These are phyloP conservation scores for Nannospalax galili DNA, from an alignment of 2,113 vertebrate species.

Conservation along the genomic window DNA sequence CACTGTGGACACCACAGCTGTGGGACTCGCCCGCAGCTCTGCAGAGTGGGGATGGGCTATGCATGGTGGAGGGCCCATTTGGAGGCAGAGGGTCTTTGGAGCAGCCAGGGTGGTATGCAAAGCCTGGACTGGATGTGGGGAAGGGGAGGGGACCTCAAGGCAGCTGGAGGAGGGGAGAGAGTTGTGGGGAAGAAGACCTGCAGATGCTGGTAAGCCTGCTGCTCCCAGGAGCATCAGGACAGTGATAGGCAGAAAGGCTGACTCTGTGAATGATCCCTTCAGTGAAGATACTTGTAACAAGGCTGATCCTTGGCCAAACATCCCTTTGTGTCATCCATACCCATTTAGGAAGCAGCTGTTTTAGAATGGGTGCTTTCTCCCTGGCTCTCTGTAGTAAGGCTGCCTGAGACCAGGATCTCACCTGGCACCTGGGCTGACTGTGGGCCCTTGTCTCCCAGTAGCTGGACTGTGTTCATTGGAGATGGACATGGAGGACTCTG, in stretches of 20 bases:
- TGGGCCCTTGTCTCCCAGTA: neutral
- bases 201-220: too few species aligned
- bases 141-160: neutral
- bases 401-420: neutral
- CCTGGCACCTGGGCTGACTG: neutral
- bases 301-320: neutral
- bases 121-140: neutral
- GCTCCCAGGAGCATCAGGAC: neutral
- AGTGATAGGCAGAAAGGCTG: neutral
- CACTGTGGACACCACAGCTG: neutral
- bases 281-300: neutral
- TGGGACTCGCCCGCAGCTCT: neutral
- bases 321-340: neutral
- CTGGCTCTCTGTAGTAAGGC: neutral
- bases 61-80: neutral
- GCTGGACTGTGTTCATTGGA: neutral
- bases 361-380: neutral
- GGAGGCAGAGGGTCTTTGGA: neutral
- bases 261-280: neutral
- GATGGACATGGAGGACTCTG: neutral
- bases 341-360: neutral
- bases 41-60: neutral
- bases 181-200: too few species aligned
- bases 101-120: neutral
- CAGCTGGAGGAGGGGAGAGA: neutral